A percentile compares a stretch with the other conserved stretches of the same genome.
These are phyloP conservation scores for Amphimallon solstitiale DNA, from an alignment of 2,888 invertebrate genomes.

Conservation along the genomic window DNA sequence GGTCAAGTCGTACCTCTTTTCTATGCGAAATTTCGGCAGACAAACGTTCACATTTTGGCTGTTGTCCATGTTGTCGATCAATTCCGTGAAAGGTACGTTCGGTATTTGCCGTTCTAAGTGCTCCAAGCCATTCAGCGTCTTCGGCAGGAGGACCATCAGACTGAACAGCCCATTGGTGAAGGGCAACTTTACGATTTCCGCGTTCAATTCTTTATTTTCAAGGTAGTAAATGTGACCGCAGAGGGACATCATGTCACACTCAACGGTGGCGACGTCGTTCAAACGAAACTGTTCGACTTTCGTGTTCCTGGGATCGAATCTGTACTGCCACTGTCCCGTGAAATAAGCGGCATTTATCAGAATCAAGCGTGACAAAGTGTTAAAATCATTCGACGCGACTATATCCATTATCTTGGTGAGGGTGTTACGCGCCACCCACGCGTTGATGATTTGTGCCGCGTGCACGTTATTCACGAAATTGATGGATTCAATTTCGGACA, in stretches of 20 bases:
- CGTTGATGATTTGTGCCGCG: conserved; percentile 74
- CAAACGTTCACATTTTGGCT: conserved; percentile 67
- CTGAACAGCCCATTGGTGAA: conserved; percentile 75
- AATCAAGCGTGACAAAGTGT: conserved; percentile 71
- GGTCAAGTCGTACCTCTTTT: conserved; percentile 74
- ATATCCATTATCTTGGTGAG: conserved; percentile 84
- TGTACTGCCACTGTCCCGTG: conserved; percentile 78
- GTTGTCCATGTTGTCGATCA: conserved; percentile 20
- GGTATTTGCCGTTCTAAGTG: conserved; percentile 59
- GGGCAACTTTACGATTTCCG: conserved; percentile 74
- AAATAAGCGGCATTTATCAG: conserved; percentile 90
- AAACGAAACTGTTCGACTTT: conserved; percentile 72
- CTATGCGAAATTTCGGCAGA: conserved; percentile 84
- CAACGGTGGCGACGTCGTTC: conserved; percentile 65
- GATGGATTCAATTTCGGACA: conserved; percentile 70
- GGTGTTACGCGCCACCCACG: conserved; percentile 83
- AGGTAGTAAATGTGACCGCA: conserved; percentile 67
- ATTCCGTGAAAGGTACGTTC: conserved; percentile 57
- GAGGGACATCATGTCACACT: conserved; percentile 78
- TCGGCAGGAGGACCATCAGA: conserved; percentile 81
- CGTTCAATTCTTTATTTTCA: conserved; percentile 65
- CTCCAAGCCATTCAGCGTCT: conserved; percentile 72
- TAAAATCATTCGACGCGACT: conserved; percentile 69
- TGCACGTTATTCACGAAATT: conserved; percentile 68
- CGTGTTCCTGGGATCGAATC: conserved; percentile 72